phyloP scores from a whole-genome alignment of 2,113 vertebrate species.

The Channa argus region DNA sequence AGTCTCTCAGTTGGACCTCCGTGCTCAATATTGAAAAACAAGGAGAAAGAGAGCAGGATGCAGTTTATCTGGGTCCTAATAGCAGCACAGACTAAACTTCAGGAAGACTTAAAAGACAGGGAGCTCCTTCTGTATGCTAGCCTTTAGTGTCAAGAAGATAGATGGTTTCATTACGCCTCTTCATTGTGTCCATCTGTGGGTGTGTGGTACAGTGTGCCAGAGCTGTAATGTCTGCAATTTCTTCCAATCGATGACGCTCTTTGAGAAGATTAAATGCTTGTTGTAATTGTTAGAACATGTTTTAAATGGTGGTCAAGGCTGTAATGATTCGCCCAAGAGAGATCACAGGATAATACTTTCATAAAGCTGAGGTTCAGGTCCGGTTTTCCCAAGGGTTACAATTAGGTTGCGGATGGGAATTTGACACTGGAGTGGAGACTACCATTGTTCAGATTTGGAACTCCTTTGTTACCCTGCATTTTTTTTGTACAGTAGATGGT shows the following conservation, averaged over 20 bases:
- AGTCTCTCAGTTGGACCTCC: conserved; percentile 47
- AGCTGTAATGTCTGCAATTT: conserved; percentile 20
- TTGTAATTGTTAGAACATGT: conserved; percentile 33
- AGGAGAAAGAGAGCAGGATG: conserved; percentile 1
- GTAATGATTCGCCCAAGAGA: conserved; percentile 5
- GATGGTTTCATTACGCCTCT: conserved; percentile 62
- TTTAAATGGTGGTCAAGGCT: conserved; percentile 23
- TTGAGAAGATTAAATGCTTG: conserved; percentile 39
- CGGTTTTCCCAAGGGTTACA: conserved; percentile 15
- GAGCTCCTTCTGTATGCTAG: conserved; percentile 54
- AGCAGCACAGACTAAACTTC: conserved; percentile 39
- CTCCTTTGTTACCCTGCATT: neutral
- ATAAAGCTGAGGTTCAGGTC: neutral
- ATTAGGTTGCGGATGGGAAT: neutral
- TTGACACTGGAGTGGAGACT: neutral
- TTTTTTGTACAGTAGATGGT: conserved; percentile 6
- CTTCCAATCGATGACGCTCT: conserved; percentile 15
- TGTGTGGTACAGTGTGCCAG: conserved; percentile 26
- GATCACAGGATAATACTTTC: conserved; percentile 9
- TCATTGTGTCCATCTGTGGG: conserved; percentile 71
- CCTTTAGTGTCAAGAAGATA: conserved; percentile 69
- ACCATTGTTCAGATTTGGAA: conserved; percentile 17
- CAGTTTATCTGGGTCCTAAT: conserved; percentile 42
- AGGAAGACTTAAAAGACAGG: conserved; percentile 62
- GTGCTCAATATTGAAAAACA: conserved; percentile 42